Base-by-base conservation (phyloP, 2,797 vertebrate genomes). In the Hipposideros larvatus region DNA sequence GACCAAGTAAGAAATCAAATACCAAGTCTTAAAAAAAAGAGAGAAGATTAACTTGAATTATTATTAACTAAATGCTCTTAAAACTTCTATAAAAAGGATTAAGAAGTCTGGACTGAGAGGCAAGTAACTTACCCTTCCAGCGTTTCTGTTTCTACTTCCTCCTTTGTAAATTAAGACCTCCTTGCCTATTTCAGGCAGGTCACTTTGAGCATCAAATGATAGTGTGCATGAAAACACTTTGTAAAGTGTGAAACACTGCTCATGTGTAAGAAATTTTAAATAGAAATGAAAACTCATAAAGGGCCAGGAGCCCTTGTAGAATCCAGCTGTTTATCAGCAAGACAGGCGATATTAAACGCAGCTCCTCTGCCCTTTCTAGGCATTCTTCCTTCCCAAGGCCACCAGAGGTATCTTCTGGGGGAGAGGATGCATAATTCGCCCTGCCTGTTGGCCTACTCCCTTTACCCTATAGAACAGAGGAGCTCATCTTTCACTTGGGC, bases 111-210 rank as follows among this genome's bases (percentile, higher is more conserved):
- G 46, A 82, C 22, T 71, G 11, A 48, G 53, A 73, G 8, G 53
- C 55, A 80, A 6, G 41, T 61, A 46, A 92, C 31, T 83, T 66
- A 77, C 28, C 89, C 63, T 90, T 91, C 11, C 70, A 34, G 9
- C 77, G 65, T 80, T 79, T 75, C 66, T 68, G 61, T 74, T 88
- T 87, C 65, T 84, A n/a, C 57, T 70, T 91, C 59, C 51, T 94
- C 48, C 78, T 94, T 34, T 70, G 48, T 65, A 95, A 83, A 74
- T 65, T 19, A 80, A 90, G 71, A 77, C 28, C 16, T 46, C 34
- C 91, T 24, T 55, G 66, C 41, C 24, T 37, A 68, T 31, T 96
- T 90, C 70, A 71, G 63, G 71, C 91, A 85, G 46, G 80, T 37
- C 73, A 71, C 65, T 70, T 84, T 57, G 41, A 88, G 65, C 41